Conservation (phyloP, 2,797 vertebrate species). For the Manis pentadactyla region DNA sequence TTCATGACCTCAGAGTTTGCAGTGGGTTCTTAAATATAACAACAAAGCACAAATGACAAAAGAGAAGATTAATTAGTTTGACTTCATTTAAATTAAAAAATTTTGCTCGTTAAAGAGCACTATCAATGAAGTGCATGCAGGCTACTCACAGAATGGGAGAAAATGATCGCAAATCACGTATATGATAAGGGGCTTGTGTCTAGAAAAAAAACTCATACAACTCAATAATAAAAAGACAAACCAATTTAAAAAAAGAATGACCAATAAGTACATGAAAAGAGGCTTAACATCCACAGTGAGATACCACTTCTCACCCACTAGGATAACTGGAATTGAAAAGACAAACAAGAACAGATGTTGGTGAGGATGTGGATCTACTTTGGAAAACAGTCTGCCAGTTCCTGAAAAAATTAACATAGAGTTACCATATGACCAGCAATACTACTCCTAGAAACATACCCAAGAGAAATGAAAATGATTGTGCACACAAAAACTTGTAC, state of each 20-base stretch:
- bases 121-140: not conserved
- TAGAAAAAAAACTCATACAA: not conserved
- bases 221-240: not conserved
- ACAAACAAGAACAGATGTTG: not conserved
- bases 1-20: not conserved
- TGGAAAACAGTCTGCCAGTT: not conserved
- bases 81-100: not conserved
- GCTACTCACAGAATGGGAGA: not conserved
- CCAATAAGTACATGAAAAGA: not conserved
- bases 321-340: not conserved
- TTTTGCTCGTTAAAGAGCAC: not conserved
- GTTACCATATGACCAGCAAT: not conserved
- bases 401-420: not conserved
- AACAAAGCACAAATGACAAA: not conserved
- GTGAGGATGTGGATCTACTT: not conserved
- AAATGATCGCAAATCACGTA: not conserved
- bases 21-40: not conserved
- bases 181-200: not conserved
- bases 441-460: not conserved
- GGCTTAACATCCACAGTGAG: not conserved
- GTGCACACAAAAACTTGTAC: not conserved
- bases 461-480: not conserved
- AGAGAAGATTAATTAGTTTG: not conserved
- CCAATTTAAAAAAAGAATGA: not conserved
- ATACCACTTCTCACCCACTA: not conserved